These are phyloP conservation scores for Smutsia temminckii DNA, from an alignment of 2,797 vertebrate genomes.

Conservation along the genomic window DNA sequence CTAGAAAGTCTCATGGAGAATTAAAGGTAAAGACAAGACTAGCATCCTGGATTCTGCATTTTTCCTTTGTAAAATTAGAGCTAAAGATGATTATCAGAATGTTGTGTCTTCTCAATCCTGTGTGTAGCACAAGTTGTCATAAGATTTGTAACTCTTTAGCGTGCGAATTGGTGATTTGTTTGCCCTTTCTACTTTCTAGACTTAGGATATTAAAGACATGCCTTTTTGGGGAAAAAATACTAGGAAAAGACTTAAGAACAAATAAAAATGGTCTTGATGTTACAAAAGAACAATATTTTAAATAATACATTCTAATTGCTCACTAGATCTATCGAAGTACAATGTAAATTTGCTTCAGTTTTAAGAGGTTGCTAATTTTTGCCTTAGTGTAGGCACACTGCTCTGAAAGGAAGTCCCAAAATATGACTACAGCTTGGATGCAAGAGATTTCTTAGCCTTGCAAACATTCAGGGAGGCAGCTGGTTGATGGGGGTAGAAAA, in stretches of 20 bases:
- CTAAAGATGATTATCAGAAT: background rate
- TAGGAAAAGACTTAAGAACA: background rate
- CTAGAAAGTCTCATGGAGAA: background rate
- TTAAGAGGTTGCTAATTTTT: background rate
- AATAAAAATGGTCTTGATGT: background rate
- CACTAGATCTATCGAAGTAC: background rate
- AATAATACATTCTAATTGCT: background rate
- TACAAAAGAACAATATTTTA: background rate
- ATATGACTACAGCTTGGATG: background rate
- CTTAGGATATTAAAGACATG: background rate
- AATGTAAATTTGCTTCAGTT: background rate
- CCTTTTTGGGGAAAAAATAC: background rate
- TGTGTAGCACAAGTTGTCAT: background rate
- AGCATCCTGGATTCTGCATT: background rate
- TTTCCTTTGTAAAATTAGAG: background rate
- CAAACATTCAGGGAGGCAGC: background rate
- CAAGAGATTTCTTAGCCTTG: background rate
- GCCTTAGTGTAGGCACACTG: background rate
- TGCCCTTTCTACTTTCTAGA: conserved; percentile 1
- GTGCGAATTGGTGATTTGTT: background rate
- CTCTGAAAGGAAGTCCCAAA: background rate
- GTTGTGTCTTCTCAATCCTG: background rate
- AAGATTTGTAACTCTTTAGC: background rate
- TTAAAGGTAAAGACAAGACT: background rate
- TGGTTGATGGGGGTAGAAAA: background rate